These are phyloP conservation scores for Furnarius figulus DNA, from an alignment of 2,113 vertebrate genomes.

Conservation along the genomic window DNA sequence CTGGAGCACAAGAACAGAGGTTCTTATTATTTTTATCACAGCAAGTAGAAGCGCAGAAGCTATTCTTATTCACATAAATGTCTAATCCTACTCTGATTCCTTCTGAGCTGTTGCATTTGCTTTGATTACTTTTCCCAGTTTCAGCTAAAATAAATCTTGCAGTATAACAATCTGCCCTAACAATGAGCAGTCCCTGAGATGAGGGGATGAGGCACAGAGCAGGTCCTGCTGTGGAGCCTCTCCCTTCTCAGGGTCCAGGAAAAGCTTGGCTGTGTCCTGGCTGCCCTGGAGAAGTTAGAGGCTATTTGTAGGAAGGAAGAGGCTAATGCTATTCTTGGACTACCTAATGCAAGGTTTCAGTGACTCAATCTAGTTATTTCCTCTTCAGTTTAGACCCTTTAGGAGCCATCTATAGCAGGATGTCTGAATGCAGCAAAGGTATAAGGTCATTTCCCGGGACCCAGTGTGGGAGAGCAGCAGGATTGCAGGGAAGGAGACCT, in stretches of 20 bases:
- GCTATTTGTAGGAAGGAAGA: neutral
- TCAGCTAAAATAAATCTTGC: slow-evolving; percentile 12
- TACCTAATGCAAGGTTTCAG: fast-evolving
- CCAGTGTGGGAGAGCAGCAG: fast-evolving
- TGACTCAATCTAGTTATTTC: neutral
- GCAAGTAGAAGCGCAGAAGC: slow-evolving; percentile 3
- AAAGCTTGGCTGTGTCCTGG: neutral
- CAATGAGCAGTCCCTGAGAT: neutral
- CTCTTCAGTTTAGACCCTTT: neutral
- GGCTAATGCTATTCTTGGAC: neutral
- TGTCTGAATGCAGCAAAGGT: neutral
- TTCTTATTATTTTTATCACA: slow-evolving; percentile 43
- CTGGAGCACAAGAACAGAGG: neutral
- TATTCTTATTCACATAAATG: slow-evolving; percentile 46
- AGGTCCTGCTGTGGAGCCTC: neutral
- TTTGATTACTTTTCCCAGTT: slow-evolving; percentile 38
- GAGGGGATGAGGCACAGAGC: neutral
- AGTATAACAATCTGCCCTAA: neutral
- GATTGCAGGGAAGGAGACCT: neutral
- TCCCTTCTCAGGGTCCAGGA: neutral
- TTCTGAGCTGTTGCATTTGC: slow-evolving; percentile 47
- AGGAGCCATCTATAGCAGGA: neutral
- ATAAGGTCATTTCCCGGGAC: neutral
- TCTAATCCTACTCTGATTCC: slow-evolving; percentile 55
- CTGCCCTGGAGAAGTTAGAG: neutral